phyloP scores from a whole-genome alignment of 2,888 invertebrate species.

The Sphaeridia pumilis region DNA sequence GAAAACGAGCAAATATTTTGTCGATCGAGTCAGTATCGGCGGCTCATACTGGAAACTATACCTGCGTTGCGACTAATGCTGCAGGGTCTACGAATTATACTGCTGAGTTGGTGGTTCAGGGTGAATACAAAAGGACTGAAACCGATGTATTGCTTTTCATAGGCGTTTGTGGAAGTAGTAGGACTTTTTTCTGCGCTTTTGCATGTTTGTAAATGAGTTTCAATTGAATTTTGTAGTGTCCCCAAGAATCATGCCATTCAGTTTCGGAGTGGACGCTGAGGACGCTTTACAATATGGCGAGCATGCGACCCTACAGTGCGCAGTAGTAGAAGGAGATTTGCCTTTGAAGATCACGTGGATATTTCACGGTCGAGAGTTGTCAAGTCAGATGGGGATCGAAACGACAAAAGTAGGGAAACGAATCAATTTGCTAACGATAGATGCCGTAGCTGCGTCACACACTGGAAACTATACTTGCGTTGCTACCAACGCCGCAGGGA shows the following conservation, averaged over 20 bases:
- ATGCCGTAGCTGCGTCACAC: conserved; percentile 15
- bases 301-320: conserved; percentile 13
- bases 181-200: neutral
- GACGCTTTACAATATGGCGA: conserved; percentile 31
- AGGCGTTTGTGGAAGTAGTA: neutral
- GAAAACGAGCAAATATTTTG: conserved; percentile 49
- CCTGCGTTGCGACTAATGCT: conserved; percentile 59
- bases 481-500: conserved; percentile 59
- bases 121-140: neutral
- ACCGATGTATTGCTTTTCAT: neutral
- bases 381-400: conserved; percentile 42
- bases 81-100: conserved; percentile 58
- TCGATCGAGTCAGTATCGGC: conserved; percentile 37
- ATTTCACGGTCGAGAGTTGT: conserved; percentile 26
- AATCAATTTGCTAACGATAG: conserved; percentile 48
- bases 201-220: neutral
- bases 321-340: conserved; percentile 39
- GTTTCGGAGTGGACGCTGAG: conserved; percentile 36
- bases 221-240: conserved; percentile 42
- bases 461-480: conserved; percentile 66
- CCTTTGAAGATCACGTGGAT: conserved; percentile 37
- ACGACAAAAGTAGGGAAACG: conserved; percentile 48
- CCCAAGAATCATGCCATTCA: conserved; percentile 41
- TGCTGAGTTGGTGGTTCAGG: conserved; percentile 39
- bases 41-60: conserved; percentile 54